Base-by-base conservation (phyloP, 1,140 invertebrate genomes). In the Aplysia californica region DNA sequence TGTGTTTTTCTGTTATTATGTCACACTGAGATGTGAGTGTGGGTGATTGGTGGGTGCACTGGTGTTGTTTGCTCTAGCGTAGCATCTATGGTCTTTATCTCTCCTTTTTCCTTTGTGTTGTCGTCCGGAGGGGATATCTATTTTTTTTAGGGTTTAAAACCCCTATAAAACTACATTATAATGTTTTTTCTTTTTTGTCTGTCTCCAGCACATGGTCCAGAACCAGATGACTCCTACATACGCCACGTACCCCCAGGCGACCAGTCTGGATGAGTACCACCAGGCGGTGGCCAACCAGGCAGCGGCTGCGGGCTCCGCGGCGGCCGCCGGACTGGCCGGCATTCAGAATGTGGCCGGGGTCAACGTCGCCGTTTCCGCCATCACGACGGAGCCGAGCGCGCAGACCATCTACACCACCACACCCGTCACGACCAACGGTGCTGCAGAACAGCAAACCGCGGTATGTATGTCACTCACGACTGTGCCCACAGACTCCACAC, bases 201-300 rank as follows among this genome's bases (percentile, higher is more conserved):
- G 20, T 79, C 94, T 95, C 26, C 93, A 97, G 96, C 96, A 97
- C 92, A 96, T 97, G 94, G 96, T 97, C 92, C 95, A 96, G 92
- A 95, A 95, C 91, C 95, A 95, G 85, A 96, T 96, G 93, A 93
- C 94, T 89, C 92, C 88, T 59, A 94, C 95, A 87, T 96, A 94
- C 91, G 94, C 91, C 92, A n/a, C n/a, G n/a, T 95, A 92, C 90
- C 93, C 92, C 91, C 94, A 91, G 92, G 87, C 82, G 36, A 66
- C 69, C 26, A 79, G 81, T 31, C 76, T 86, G 61, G 83, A 86
- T 61, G 85, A 87, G 56, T 85, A 83, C 72, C 82, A 86, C 59
- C 85, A 81, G 39, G 82, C 82, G 50, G 83, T 86, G 65, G 83
- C 83, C 35, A 83, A 76, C 70, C 81, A 80, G 50, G 77, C 82